These are phyloP conservation scores for Steinernema scapterisci DNA, from an alignment of 2,888 invertebrate genomes.

Conservation along the genomic window DNA sequence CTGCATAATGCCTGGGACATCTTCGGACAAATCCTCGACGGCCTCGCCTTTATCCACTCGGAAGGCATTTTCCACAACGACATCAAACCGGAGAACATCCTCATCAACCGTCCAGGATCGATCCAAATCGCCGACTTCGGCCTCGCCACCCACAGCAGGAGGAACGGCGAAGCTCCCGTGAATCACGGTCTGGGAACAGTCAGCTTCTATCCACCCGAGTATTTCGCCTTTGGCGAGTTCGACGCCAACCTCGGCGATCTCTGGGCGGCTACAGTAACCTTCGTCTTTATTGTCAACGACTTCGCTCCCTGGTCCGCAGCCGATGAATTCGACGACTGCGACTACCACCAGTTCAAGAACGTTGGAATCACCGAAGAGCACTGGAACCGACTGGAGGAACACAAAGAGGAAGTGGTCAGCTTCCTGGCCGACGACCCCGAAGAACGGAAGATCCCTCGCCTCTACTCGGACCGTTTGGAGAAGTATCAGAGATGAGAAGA, in stretches of 20 bases:
- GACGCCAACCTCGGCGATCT: not conserved
- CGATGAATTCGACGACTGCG: not conserved
- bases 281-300: not conserved
- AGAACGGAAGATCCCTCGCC: too few relatives aligned
- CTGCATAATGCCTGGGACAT: not conserved
- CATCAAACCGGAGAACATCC: constrained; percentile 12
- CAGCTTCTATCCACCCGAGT: not conserved
- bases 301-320: not conserved
- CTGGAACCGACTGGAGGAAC: not conserved
- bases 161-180: not conserved
- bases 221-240: not conserved
- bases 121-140: constrained; percentile 17
- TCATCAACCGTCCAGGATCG: not conserved
- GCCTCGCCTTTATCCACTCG: constrained; percentile 9
- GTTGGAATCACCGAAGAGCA: not conserved
- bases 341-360: not conserved
- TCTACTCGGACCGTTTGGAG: too few relatives aligned
- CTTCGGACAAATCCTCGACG: not conserved
- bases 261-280: not conserved
- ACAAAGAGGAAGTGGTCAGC: too few relatives aligned
- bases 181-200: too few relatives aligned
- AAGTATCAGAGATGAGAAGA: too few relatives aligned
- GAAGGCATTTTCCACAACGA: constrained; percentile 1
- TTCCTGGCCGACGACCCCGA: too few relatives aligned
- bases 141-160: not conserved